phyloP scores from a whole-genome alignment of 1,140 invertebrate species.

The Sitodiplosis mosellana region DNA sequence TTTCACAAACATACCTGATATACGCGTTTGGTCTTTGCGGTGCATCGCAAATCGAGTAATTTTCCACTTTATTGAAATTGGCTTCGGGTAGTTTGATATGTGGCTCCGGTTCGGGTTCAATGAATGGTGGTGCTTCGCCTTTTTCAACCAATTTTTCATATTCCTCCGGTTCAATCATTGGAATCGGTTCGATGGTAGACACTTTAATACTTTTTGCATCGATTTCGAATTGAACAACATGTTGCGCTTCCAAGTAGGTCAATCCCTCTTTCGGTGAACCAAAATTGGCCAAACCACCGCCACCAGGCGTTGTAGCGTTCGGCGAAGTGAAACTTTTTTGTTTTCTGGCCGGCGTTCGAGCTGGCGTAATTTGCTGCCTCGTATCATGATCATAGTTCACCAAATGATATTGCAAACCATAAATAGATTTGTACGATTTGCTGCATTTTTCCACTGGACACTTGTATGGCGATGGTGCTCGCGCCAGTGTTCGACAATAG shows the following conservation, averaged over 20 bases:
- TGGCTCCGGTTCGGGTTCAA: constrained; percentile 31
- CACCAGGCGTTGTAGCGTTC: constrained; percentile 8
- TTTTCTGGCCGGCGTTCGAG: constrained; percentile 21
- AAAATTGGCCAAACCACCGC: constrained; percentile 28
- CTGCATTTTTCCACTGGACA: constrained; percentile 69
- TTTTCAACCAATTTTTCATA: constrained; percentile 32
- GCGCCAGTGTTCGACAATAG: constrained; percentile 62
- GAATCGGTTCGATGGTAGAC: constrained; percentile 37
- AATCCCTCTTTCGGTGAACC: constrained; percentile 37
- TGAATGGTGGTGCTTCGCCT: constrained; percentile 30
- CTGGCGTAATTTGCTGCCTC: constrained; percentile 30
- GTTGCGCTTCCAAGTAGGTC: constrained; percentile 60
- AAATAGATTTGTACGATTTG: constrained; percentile 67
- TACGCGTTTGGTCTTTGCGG: constrained; percentile 62
- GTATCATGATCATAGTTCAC: constrained; percentile 67
- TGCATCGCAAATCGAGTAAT: constrained; percentile 62
- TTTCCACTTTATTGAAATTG: constrained; percentile 54
- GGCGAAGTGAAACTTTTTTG: constrained; percentile 32
- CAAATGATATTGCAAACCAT: constrained; percentile 70
- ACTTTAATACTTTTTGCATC: constrained; percentile 43
- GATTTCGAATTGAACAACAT: constrained; percentile 68
- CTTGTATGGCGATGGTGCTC: constrained; percentile 62
- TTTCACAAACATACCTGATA: constrained; percentile 28
- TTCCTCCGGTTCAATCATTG: constrained; percentile 42
- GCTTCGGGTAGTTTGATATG: constrained; percentile 62